phyloP scores from a whole-genome alignment of 2,113 vertebrate species.

The Globicephala melas region DNA sequence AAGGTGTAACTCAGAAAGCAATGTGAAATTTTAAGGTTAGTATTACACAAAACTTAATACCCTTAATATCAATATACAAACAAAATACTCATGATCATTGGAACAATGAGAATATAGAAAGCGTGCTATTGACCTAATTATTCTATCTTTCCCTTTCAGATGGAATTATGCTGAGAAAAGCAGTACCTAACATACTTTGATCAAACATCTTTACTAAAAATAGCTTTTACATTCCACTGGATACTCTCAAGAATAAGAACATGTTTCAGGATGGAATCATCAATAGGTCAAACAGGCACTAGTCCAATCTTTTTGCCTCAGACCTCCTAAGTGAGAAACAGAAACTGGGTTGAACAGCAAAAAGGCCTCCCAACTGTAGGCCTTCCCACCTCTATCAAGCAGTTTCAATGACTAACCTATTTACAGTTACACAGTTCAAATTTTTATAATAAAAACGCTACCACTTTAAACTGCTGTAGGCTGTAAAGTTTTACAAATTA shows the following conservation, averaged over 20 bases:
- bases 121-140: background rate
- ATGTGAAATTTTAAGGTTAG: conserved; percentile 38
- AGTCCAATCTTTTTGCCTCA: background rate
- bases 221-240: background rate
- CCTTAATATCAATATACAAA: background rate
- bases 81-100: background rate
- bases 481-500: background rate
- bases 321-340: background rate
- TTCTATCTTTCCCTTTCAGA: background rate
- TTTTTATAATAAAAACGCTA: background rate
- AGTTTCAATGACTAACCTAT: background rate
- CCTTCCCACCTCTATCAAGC: background rate
- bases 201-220: background rate
- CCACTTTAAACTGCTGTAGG: background rate
- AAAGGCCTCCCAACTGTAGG: background rate
- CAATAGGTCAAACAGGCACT: background rate
- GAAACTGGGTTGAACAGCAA: background rate
- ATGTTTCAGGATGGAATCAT: background rate
- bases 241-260: background rate
- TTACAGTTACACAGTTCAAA: background rate
- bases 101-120: background rate
- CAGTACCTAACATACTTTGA: background rate
- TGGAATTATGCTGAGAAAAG: background rate
- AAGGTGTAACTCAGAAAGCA: background rate
- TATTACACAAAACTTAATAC: background rate